Percentiles rank a stretch among this genome's conserved stretches.
Evolutionary conservation across 2,113 vertebrate species (phyloP).

Genomic region (Baryphthengus martii): DNA sequence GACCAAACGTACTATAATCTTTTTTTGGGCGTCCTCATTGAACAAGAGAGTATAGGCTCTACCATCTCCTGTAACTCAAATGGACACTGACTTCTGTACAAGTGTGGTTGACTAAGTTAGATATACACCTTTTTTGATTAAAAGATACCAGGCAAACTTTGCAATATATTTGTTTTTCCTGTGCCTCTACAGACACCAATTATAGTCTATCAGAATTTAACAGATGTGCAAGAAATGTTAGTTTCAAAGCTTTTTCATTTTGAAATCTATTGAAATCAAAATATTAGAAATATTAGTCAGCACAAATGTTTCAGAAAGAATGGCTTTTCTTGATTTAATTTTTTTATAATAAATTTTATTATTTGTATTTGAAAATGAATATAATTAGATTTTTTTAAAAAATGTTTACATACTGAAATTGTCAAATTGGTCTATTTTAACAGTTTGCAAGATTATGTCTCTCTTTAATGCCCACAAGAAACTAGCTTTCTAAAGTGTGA

Average conservation of each 20-base stretch:
- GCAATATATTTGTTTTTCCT: not conserved
- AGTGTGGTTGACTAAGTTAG: not conserved
- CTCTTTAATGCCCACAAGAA: not conserved
- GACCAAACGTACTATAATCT: constrained; percentile 51
- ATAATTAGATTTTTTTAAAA: not conserved
- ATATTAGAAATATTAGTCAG: not conserved
- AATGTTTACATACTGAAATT: not conserved
- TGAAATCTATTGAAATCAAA: not conserved
- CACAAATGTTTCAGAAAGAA: not conserved
- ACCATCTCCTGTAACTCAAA: not conserved
- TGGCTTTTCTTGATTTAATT: not conserved
- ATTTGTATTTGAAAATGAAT: not conserved
- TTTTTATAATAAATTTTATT: not conserved
- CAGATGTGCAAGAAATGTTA: not conserved
- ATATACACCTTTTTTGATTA: not conserved
- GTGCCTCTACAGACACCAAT: not conserved
- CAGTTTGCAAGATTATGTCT: not conserved
- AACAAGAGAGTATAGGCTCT: not conserved
- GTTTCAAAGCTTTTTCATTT: not conserved
- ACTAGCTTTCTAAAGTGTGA: not conserved
- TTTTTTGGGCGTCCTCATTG: constrained; percentile 1
- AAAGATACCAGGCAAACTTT: not conserved
- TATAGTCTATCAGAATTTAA: not conserved
- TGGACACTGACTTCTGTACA: not conserved
- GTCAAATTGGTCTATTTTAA: not conserved